Base-by-base conservation (phyloP, 1,140 invertebrate genomes). In the Scylla paramamosain region DNA sequence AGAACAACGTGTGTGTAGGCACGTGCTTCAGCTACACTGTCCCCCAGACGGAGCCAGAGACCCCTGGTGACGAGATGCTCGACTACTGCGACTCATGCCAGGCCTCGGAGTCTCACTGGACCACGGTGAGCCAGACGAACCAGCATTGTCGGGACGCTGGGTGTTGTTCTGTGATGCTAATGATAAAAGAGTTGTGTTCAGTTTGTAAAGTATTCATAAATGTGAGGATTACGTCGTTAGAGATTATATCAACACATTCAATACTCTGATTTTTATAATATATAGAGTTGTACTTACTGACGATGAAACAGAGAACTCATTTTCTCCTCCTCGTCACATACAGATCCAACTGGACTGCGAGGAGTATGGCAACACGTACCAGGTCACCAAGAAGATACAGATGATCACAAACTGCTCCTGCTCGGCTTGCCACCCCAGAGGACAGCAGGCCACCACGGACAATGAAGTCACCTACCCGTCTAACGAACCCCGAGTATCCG, bases 11-110 rank as follows among this genome's bases (percentile, higher is more conserved):
- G 4, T 98, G 98, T 96, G 98, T 98, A 16, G 98, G 98, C 7
- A 97, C 98, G 8, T 98, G 98, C 96, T 98, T 98, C 96, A 98
- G 98, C 86, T 98, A 98, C 96, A 98, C 97, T 96, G 98, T 98
- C 59, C 98, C 98, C 0, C 97, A 97, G 95, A 98, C 98, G 46
- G 97, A 98, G 92, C 98, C 98, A 4, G 97, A 97, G 67, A 97
- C 97, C 92, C 98, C 98, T 4, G 98, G 98, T 59, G 98, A 98
- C 96, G 97, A 98, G 12, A 97, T 98, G 82, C 97, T 97, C 94
- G 98, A 98, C 4, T 98, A 98, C 96, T 98, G 98, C 96, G 98
- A 98, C 96, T 98, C 98, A 32, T 98, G 98, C 96, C 98, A 98
- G 96, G 98, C 98, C 0, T 96, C 97, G 0, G 97, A 97, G 48